Evolutionary conservation across 2,113 vertebrate genomes (phyloP).

Genomic region (Odocoileus virginianus): DNA sequence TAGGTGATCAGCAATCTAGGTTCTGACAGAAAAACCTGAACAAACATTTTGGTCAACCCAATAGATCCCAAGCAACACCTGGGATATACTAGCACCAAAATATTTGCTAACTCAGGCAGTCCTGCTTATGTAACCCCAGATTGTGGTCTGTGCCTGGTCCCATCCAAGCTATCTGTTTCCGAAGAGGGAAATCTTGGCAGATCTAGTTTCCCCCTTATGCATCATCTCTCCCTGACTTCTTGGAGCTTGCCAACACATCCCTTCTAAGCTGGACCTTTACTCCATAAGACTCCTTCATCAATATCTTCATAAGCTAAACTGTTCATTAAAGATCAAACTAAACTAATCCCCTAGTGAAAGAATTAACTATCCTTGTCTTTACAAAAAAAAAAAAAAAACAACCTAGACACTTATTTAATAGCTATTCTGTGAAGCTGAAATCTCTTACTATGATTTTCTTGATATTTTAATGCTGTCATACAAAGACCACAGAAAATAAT

Average conservation of each 20-base stretch:
- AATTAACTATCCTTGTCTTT: background rate
- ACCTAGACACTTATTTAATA: background rate
- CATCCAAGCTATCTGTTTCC: rapidly evolving
- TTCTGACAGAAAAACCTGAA: background rate
- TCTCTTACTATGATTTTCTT: background rate
- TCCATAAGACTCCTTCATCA: background rate
- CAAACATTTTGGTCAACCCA: background rate
- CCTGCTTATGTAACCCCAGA: background rate
- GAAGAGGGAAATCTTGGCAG: background rate
- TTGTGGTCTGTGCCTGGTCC: rapidly evolving
- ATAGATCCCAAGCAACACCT: background rate
- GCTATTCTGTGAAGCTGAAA: background rate
- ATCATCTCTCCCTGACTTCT: background rate
- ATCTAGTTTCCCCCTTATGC: background rate
- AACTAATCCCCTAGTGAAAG: background rate
- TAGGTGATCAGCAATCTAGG: background rate
- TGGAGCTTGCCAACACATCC: background rate
- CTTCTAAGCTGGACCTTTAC: background rate
- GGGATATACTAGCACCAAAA: background rate
- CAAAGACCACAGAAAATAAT: background rate
- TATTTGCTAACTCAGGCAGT: background rate
- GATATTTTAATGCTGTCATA: background rate
- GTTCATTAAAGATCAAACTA: background rate
- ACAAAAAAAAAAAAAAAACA: background rate
- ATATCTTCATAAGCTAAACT: background rate